Conservation (phyloP, 2,888 invertebrate species). For the Xylota segnis region DNA sequence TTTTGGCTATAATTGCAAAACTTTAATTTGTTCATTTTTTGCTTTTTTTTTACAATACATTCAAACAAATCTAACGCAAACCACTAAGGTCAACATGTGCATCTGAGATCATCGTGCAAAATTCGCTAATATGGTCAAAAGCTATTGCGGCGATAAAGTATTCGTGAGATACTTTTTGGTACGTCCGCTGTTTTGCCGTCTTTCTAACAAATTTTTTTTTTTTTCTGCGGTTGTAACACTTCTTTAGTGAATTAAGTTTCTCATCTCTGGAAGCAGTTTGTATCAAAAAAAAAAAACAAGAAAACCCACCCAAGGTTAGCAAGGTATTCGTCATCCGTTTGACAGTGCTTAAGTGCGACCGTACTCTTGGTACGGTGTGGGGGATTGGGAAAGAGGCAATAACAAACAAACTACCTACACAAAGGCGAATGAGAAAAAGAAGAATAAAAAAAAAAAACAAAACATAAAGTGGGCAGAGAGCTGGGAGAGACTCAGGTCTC, state of each 20-base stretch:
- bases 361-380: conserved; percentile 22
- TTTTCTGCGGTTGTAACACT: conserved; percentile 54
- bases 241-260: conserved; percentile 42
- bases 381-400: background rate
- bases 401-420: conserved; percentile 32
- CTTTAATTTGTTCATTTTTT: conserved; percentile 4
- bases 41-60: background rate
- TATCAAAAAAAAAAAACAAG: conserved; percentile 16
- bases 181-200: conserved; percentile 13
- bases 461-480: conserved; percentile 3
- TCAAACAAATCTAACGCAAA: conserved; percentile 17
- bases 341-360: conserved; percentile 27
- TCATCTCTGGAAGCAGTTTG: conserved; percentile 31
- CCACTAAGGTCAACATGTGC: conserved; percentile 63
- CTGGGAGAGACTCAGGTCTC: conserved; percentile 6
- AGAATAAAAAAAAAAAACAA: conserved; percentile 14
- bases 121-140: conserved; percentile 50
- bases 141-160: background rate
- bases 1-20: conserved; percentile 23
- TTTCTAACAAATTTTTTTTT: conserved; percentile 44
- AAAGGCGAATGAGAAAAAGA: conserved; percentile 12
- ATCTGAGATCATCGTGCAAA: conserved; percentile 57
- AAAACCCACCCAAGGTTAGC: conserved; percentile 62
- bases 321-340: conserved; percentile 57
- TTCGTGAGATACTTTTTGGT: conserved; percentile 58